These are phyloP conservation scores for Melanostoma scalare DNA, from an alignment of 2,888 invertebrate genomes.

Conservation along the genomic window DNA sequence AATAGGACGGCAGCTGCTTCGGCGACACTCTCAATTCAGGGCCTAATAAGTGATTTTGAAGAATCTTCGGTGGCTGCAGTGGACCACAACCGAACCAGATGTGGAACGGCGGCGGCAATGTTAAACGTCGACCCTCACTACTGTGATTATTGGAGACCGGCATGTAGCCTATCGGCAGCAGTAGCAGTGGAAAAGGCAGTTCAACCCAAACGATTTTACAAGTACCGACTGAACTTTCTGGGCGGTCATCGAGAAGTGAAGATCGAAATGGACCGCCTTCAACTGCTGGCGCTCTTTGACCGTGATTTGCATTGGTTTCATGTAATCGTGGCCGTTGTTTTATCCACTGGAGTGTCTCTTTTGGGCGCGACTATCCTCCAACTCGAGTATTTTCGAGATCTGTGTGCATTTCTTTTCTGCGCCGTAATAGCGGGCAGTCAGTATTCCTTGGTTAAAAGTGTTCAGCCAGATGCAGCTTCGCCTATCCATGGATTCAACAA, in stretches of 20 bases:
- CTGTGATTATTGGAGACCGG: constrained; percentile 81
- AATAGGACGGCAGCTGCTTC: constrained; percentile 49
- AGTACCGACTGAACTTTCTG: constrained; percentile 80
- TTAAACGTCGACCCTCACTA: constrained; percentile 80
- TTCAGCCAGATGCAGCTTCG: constrained; percentile 99
- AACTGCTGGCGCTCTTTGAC: constrained; percentile 95
- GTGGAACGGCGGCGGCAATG: constrained; percentile 75
- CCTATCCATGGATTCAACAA: constrained; percentile 99
- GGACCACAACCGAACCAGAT: constrained; percentile 50
- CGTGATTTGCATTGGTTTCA: constrained; percentile 90
- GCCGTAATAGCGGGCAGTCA: constrained; percentile 99
- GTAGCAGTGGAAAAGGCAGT: constrained; percentile 78
- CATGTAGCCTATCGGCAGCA: constrained; percentile 77
- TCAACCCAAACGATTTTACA: constrained; percentile 81
- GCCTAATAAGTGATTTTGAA: constrained; percentile 77
- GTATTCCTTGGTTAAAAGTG: constrained; percentile 97
- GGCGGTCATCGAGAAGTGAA: constrained; percentile 83
- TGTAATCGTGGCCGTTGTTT: constrained; percentile 89
- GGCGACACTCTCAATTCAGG: constrained; percentile 78
- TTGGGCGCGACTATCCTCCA: constrained; percentile 92
- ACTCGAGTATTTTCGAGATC: constrained; percentile 93
- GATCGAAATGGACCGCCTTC: constrained; percentile 95
- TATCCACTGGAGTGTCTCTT: constrained; percentile 93
- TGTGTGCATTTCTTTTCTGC: constrained; percentile 96
- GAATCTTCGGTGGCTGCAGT: constrained; percentile 56